Base-by-base conservation (phyloP, 2,113 vertebrate genomes). In the Pholis gunnellus region DNA sequence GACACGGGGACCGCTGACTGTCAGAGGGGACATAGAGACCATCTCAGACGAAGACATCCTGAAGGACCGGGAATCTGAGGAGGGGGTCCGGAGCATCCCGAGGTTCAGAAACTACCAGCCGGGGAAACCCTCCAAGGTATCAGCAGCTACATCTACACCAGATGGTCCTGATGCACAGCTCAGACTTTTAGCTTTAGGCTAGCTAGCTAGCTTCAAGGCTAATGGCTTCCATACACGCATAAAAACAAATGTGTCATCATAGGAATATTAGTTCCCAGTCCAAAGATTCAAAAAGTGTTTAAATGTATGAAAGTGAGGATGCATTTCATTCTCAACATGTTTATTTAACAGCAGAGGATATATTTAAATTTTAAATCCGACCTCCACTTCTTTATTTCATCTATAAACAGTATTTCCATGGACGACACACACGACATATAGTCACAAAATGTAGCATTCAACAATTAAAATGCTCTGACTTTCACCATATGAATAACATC, bases 21-120 rank as follows among this genome's bases (percentile, higher is more conserved):
- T 97, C 86, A 96, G 92, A 59, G 97, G 97, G 22, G 91, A 92
- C 13, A 92, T 99, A 1, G 79, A 94, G 85, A 93, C 93, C 29
- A 80, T 99, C 57, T 91, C 96, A 0, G 96, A 97, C 40, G 96
- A 97, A 85, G 96, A 98, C 82, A 98, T 99, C 88, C 86, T 72
- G 86, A 94, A 84, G 79, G 97, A 97, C 85, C 95, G 95, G 22
- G 96, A 97, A 72, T 95, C 96, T 3, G 95, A 95, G 57, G 96
- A 97, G 3, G 96, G 91, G 27, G 97, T 99, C 84, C 92, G 92
- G 72, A 94, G 74, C 72, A 96, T 99, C 81, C 94, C 96, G 52
- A 93, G 95, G 87, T 99, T 99, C 94, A 92, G 92, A 2, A 97
- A 96, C 88, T 99, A 99, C 93, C 95, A 93, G 79, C 94, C 94